A percentile compares a stretch with the other conserved stretches of the same genome.
phyloP scores from a whole-genome alignment of 2,888 invertebrate species.

The Cryptocephalus primarius region DNA sequence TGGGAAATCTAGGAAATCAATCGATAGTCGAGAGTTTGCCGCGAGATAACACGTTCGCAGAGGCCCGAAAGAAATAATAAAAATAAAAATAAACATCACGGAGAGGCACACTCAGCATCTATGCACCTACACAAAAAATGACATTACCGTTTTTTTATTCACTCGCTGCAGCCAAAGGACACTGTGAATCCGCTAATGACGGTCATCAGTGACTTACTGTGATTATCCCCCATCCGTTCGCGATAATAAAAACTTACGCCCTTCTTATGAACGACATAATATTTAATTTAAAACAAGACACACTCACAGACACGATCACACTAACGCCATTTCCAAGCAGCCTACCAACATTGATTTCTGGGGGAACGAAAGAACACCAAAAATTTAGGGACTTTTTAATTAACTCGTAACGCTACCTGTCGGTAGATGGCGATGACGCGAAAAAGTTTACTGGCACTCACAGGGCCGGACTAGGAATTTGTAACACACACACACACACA shows the following conservation, averaged over 20 bases:
- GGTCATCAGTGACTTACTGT: too few relatives aligned
- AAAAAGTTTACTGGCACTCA: too few relatives aligned
- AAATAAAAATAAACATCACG: constrained; percentile 27
- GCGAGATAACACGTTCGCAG: not conserved
- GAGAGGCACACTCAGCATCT: constrained; percentile 10
- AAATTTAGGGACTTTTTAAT: constrained; percentile 35
- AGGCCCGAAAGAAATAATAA: not conserved
- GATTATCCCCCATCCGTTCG: too few relatives aligned
- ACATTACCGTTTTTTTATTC: constrained; percentile 34
- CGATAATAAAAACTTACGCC: constrained; percentile 28
- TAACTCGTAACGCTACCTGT: constrained; percentile 1
- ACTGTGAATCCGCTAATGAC: constrained; percentile 14
- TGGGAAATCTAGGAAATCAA: constrained; percentile 8
- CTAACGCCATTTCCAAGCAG: constrained; percentile 34
- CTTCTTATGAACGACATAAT: constrained; percentile 36
- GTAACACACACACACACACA: too few relatives aligned
- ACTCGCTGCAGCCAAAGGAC: constrained; percentile 24
- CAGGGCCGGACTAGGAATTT: too few relatives aligned
- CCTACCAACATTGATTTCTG: constrained; percentile 40
- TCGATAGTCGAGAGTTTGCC: not conserved
- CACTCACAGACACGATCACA: constrained; percentile 22
- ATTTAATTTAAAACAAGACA: constrained; percentile 18
- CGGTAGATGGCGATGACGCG: too few relatives aligned
- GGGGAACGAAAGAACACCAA: constrained; percentile 34
- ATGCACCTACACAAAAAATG: constrained; percentile 29